A percentile compares a stretch with the other conserved stretches of the same genome.
Conservation (phyloP, 2,797 vertebrate species). For the Salmo trutta region DNA sequence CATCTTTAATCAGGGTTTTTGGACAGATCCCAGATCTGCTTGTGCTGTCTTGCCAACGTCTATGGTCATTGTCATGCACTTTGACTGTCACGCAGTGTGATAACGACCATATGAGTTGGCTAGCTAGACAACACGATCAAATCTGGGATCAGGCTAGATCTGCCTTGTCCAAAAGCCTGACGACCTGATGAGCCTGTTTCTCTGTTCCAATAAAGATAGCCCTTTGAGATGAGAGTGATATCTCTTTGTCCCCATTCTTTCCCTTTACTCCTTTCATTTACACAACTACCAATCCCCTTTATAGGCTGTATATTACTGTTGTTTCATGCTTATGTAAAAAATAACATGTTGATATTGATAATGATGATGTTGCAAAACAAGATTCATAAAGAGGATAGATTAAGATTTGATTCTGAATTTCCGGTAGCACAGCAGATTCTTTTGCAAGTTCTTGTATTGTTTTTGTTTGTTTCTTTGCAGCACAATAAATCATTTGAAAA, state of each 20-base stretch:
- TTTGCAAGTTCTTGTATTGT: constrained; percentile 81
- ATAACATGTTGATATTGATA: constrained; percentile 67
- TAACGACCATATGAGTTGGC: neutral
- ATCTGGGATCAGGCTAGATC: constrained; percentile 2
- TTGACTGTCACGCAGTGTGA: neutral
- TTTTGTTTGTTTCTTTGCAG: constrained; percentile 78
- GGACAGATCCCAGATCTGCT: neutral
- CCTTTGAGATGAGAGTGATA: constrained; percentile 34
- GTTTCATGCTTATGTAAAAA: constrained; percentile 89
- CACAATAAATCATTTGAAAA: constrained; percentile 82
- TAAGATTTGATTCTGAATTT: constrained; percentile 84
- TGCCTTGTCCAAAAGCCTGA: constrained; percentile 27
- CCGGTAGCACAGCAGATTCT: constrained; percentile 80
- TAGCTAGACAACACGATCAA: neutral
- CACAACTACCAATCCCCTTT: constrained; percentile 78
- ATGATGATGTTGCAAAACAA: constrained; percentile 68
- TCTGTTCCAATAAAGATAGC: constrained; percentile 27
- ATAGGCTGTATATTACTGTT: constrained; percentile 88
- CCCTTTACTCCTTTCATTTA: constrained; percentile 77
- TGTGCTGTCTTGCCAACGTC: neutral
- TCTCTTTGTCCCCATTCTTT: constrained; percentile 60
- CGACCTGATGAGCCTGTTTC: constrained; percentile 18
- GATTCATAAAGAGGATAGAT: constrained; percentile 85
- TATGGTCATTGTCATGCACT: neutral
- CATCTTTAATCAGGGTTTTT: constrained; percentile 9